Conservation (phyloP, 2,113 vertebrate genomes). For the Notarius lentiginosus region DNA sequence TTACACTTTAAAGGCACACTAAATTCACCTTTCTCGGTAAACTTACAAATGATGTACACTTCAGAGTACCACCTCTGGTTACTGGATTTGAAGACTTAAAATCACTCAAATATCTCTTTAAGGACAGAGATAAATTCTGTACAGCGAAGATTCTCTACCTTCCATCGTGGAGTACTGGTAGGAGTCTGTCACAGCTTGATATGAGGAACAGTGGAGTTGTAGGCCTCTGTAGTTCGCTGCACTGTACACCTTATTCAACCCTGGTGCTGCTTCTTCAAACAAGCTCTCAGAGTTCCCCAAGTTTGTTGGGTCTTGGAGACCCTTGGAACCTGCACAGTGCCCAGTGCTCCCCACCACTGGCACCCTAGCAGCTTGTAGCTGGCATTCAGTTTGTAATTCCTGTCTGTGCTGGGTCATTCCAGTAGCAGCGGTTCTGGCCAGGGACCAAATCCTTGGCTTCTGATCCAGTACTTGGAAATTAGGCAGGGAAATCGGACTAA, state of each 20-base stretch:
- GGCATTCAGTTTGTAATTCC: conserved; percentile 73
- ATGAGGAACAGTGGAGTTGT: conserved; percentile 79
- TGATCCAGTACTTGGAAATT: conserved; percentile 74
- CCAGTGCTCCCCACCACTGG: conserved; percentile 52
- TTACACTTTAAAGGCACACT: not conserved
- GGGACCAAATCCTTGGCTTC: conserved; percentile 91
- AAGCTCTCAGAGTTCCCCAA: conserved; percentile 64
- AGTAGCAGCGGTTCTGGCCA: conserved; percentile 84
- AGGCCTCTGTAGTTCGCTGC: conserved; percentile 76
- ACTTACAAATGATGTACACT: not conserved
- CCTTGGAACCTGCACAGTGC: conserved; percentile 60
- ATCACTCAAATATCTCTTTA: not conserved
- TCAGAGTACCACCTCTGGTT: not conserved
- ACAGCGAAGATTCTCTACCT: conserved; percentile 71
- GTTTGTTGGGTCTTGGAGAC: conserved; percentile 65
- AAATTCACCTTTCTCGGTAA: not conserved
- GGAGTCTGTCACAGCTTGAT: conserved; percentile 74
- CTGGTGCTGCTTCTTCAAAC: conserved; percentile 67
- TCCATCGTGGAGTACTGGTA: conserved; percentile 82
- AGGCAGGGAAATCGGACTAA: conserved; percentile 62
- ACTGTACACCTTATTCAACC: conserved; percentile 73
- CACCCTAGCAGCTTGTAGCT: conserved; percentile 65
- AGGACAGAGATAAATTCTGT: not conserved
- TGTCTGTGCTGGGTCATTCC: conserved; percentile 63
- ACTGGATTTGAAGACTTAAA: not conserved